Evolutionary conservation across 1,140 invertebrate genomes (phyloP), one percentile per base, ranked within the genome.

Genomic region (Zaprionus kolodkinae): DNA sequence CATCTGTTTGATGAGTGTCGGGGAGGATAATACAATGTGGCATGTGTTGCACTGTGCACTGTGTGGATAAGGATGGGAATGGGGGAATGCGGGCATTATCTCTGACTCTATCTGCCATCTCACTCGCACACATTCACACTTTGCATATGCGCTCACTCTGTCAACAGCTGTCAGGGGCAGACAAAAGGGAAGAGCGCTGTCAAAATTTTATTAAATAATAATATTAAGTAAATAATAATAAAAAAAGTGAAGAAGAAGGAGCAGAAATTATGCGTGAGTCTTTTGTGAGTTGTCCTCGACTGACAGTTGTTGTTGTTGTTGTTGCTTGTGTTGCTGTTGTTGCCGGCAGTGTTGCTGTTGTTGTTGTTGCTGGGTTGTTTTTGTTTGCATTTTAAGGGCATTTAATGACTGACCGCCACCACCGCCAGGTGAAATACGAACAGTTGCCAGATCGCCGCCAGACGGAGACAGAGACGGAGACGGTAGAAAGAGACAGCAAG

Each of bases 371-470:
- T 65, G 52, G 7, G 35, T 38, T 56, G 52, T 60, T 68, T 43
- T 66, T 76, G 68, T 76, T 75, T 76, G 68, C 38, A 72, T 76
- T 72, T 76, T 67, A 62, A 78, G 80, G 80, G 85, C 85, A 80
- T 88, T 88, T 88, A 88, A 88, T 88, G 84, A 88, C 84, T 82
- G 74, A 72, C 36, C 56, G 63, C 64, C 72, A 75, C 43, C 63
- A 75, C 54, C 63, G 85, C 84, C 84, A 88, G 84, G 84, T 88
- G 84, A 88, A 88, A 88, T 89, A 88, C 80, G 71, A 89, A 84
- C 84, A 84, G 85, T 76, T 76, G 74, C 74, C 67, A 74, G 66
- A 72, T 43, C 72, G 11, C 17, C 54, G 30, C 68, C 56, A 54
- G 65, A 30, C 33, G 1, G 54, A 50, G 33, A 60, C 15, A 25